phyloP scores from a whole-genome alignment of 2,888 invertebrate species.

The Tenthredo livida region DNA sequence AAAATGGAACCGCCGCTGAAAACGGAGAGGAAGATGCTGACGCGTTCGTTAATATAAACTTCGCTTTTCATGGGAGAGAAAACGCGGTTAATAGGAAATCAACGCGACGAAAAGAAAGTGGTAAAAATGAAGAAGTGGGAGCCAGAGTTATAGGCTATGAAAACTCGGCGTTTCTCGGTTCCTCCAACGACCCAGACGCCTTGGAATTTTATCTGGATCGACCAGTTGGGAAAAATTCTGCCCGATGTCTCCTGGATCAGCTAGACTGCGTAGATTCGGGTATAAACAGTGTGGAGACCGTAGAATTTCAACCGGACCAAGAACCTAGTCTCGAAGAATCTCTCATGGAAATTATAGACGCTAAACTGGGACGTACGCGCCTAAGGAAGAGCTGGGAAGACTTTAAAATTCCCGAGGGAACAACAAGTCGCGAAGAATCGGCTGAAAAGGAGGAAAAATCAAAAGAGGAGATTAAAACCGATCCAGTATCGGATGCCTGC shows the following conservation, averaged over 20 bases:
- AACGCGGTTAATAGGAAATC: conserved; percentile 29
- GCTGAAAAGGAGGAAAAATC: not conserved
- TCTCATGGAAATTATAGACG: conserved; percentile 74
- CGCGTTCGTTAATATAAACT: conserved; percentile 65
- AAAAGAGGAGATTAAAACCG: not conserved
- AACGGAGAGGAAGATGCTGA: not conserved
- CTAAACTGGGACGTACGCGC: conserved; percentile 71
- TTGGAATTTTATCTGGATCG: conserved; percentile 67
- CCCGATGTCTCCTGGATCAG: conserved; percentile 63
- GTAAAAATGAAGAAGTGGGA: conserved; percentile 6
- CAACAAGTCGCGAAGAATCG: conserved; percentile 20
- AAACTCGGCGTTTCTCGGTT: conserved; percentile 71
- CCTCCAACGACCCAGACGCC: conserved; percentile 70
- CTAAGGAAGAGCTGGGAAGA: conserved; percentile 65
- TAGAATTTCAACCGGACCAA: conserved; percentile 72
- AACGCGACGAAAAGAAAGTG: not conserved
- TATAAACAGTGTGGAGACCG: conserved; percentile 76
- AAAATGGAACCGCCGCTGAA: conserved; percentile 7
- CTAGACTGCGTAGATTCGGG: conserved; percentile 74
- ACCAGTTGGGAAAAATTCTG: conserved; percentile 57
- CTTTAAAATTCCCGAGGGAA: conserved; percentile 6
- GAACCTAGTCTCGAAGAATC: conserved; percentile 75
- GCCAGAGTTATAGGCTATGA: conserved; percentile 66
- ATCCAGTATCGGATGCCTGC: not conserved
- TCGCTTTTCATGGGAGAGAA: conserved; percentile 61